These are phyloP conservation scores for Lordiphosa fenestrarum DNA, from an alignment of 2,888 invertebrate species.

Conservation along the genomic window DNA sequence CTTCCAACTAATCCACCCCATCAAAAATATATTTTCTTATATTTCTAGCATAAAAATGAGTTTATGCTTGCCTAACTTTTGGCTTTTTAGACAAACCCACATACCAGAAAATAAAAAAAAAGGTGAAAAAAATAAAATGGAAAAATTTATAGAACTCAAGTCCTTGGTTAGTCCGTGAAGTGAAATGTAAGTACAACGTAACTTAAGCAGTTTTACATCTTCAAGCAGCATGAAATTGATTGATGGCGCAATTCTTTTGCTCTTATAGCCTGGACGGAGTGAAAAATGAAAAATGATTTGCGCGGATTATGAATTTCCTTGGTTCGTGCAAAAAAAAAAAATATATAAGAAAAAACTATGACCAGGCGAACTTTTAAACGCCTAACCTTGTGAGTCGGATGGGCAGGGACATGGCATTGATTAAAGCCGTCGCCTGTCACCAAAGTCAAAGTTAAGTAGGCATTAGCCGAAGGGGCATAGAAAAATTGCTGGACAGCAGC, in stretches of 20 bases:
- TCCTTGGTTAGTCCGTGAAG: conserved; percentile 42
- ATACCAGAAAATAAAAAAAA: conserved; percentile 4
- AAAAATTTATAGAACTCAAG: conserved; percentile 13
- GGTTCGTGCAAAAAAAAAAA: conserved; percentile 7
- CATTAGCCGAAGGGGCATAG: conserved; percentile 39
- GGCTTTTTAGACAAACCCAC: conserved; percentile 45
- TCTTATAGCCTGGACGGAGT: conserved; percentile 22
- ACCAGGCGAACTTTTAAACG: conserved; percentile 6
- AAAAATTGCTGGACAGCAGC: conserved; percentile 9
- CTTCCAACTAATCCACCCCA: conserved; percentile 8
- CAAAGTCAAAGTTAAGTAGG: conserved; percentile 72
- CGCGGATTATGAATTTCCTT: conserved; percentile 52
- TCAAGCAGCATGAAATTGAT: conserved; percentile 68
- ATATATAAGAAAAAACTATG: no score
- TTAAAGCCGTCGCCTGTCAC: conserved; percentile 57
- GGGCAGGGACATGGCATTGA: conserved; percentile 49
- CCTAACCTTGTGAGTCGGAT: conserved; percentile 43
- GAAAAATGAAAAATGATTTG: conserved; percentile 66
- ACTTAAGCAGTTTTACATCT: conserved; percentile 71
- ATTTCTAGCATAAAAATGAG: conserved; percentile 42
- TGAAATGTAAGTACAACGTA: conserved; percentile 70
- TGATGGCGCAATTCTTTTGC: conserved; percentile 50
- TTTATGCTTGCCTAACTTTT: conserved; percentile 46
- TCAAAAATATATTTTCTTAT: conserved; percentile 18
- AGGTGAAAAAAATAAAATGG: background rate